Evolutionary conservation across 2,113 vertebrate species (phyloP).

Genomic region (Amia ocellicauda): DNA sequence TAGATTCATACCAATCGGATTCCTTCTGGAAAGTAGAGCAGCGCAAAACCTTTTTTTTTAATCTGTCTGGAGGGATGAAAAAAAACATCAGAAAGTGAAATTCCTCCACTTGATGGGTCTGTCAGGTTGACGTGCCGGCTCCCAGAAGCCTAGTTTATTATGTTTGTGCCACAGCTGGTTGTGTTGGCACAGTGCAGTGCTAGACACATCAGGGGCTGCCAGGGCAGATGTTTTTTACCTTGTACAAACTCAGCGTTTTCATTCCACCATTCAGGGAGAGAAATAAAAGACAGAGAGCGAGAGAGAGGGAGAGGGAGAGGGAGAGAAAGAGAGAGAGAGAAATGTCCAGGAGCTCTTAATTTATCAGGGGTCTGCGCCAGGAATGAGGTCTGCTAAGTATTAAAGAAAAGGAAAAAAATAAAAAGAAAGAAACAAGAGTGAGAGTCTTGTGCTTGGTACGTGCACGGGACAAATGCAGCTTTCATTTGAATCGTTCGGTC

Average conservation of each 20-base stretch:
- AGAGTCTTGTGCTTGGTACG: neutral
- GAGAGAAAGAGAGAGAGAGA: constrained; percentile 5
- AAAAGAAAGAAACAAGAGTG: neutral
- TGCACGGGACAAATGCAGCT: constrained; percentile 1
- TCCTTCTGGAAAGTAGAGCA: too few species aligned
- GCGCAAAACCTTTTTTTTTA: neutral
- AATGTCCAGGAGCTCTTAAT: neutral
- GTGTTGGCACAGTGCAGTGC: constrained; percentile 1
- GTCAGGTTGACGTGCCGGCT: constrained; percentile 6
- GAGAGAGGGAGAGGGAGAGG: too few species aligned
- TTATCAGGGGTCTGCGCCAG: constrained; percentile 10
- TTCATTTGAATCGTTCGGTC: neutral
- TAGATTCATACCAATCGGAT: too few species aligned
- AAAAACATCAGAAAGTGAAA: neutral
- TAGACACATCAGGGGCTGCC: constrained; percentile 16
- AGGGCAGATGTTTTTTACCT: constrained; percentile 25
- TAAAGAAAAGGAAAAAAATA: constrained; percentile 10
- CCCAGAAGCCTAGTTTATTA: too few species aligned
- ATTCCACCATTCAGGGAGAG: constrained; percentile 13
- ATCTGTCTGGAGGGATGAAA: too few species aligned
- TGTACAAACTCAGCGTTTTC: constrained; percentile 19
- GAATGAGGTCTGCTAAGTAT: constrained; percentile 21
- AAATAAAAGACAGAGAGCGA: neutral
- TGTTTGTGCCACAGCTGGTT: constrained; percentile 14
- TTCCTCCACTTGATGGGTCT: neutral